phyloP scores from a whole-genome alignment of 2,113 vertebrate genomes.

The Clarias magur region DNA sequence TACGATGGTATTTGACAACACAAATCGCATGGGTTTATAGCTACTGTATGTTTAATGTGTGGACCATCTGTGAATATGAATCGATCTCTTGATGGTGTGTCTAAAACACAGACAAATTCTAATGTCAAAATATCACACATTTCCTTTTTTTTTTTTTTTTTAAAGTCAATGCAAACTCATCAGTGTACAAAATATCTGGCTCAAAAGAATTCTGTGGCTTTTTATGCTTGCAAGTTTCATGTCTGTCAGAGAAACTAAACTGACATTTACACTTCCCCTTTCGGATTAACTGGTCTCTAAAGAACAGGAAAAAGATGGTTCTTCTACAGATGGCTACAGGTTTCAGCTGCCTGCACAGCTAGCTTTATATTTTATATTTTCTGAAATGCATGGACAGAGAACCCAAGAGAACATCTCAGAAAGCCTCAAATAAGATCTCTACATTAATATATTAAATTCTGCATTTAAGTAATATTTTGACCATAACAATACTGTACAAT shows the following conservation, averaged over 20 bases:
- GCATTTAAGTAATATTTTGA: background rate
- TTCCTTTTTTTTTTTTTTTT: too few relatives aligned
- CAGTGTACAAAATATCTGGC: background rate
- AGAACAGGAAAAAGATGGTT: slow-evolving; percentile 4
- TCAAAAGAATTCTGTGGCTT: background rate
- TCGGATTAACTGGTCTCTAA: background rate
- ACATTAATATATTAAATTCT: too few relatives aligned
- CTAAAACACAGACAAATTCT: background rate
- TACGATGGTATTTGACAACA: background rate
- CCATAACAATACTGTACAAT: background rate
- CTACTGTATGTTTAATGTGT: background rate
- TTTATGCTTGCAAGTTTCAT: slow-evolving; percentile 35
- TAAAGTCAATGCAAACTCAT: background rate
- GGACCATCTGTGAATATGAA: background rate
- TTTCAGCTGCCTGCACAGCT: background rate
- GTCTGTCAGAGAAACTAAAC: slow-evolving; percentile 39
- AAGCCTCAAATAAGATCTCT: background rate
- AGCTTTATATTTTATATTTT: background rate
- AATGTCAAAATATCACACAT: background rate
- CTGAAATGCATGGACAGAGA: background rate
- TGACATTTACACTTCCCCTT: slow-evolving; percentile 50
- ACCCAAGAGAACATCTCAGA: background rate
- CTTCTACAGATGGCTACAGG: background rate
- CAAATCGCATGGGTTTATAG: background rate
- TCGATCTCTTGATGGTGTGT: background rate